Evolutionary conservation across 2,797 vertebrate genomes (phyloP).

Genomic region (Amazonetta brasiliensis): DNA sequence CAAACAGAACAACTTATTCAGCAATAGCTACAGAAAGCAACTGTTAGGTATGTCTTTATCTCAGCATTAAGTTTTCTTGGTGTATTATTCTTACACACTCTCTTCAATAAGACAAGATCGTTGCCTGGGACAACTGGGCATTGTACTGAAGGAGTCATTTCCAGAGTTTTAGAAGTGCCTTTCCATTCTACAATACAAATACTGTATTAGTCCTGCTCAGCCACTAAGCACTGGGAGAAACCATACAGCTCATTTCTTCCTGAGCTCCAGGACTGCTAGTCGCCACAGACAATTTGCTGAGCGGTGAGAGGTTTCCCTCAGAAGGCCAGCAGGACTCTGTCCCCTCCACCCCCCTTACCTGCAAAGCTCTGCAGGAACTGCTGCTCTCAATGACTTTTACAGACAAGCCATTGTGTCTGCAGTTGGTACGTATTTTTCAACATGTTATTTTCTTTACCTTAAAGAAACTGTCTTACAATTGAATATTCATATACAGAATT

Average conservation of each 20-base stretch:
- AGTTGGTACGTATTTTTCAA: background rate
- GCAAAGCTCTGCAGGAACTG: background rate
- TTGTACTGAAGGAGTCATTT: background rate
- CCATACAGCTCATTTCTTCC: background rate
- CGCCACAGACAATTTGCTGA: background rate
- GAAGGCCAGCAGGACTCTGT: accelerated
- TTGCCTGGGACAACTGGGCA: background rate
- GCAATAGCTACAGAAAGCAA: background rate
- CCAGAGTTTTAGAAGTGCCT: background rate
- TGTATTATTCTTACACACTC: background rate
- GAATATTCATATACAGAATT: background rate
- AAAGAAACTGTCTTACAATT: background rate
- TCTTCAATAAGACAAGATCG: background rate
- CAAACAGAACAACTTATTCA: background rate
- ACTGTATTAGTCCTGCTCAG: background rate
- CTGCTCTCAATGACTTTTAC: background rate
- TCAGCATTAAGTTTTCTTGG: background rate
- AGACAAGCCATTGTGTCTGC: background rate
- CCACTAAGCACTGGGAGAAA: background rate
- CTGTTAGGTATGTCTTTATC: background rate
- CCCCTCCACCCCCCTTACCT: background rate
- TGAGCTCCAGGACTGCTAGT: background rate
- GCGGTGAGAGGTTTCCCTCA: background rate
- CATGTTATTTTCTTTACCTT: background rate
- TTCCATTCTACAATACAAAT: background rate